A percentile compares a stretch with the other conserved stretches of the same genome.
These are phyloP conservation scores for Arrhamphus sclerolepis DNA, from an alignment of 2,797 vertebrate species.

Conservation along the genomic window DNA sequence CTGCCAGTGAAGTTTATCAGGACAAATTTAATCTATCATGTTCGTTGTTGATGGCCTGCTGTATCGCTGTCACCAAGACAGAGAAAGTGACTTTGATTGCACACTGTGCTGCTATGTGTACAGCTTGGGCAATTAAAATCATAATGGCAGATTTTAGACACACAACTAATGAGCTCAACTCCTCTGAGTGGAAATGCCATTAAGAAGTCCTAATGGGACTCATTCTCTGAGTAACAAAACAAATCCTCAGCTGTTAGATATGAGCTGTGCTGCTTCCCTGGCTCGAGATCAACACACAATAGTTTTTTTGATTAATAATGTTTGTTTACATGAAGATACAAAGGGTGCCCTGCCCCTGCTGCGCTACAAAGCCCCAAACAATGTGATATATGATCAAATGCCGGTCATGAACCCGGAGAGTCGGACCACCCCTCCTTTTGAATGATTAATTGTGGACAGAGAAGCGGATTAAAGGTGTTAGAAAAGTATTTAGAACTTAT, in stretches of 20 bases:
- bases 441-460: too few relatives aligned
- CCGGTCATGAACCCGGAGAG: conserved; percentile 37
- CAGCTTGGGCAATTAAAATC: conserved; percentile 71
- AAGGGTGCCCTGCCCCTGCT: conserved; percentile 41
- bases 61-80: conserved; percentile 34
- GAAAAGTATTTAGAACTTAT: too few relatives aligned
- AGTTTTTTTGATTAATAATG: conserved; percentile 69
- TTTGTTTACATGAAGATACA: conserved; percentile 71
- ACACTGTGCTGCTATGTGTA: conserved; percentile 44
- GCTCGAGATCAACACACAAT: conserved; percentile 59
- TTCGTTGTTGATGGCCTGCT: conserved; percentile 19
- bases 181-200: conserved; percentile 75
- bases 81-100: conserved; percentile 58
- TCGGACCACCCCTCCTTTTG: background rate
- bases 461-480: too few relatives aligned
- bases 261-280: conserved; percentile 52
- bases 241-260: conserved; percentile 59
- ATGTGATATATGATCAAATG: conserved; percentile 54
- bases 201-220: conserved; percentile 70
- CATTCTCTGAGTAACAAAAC: conserved; percentile 62
- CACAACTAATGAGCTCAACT: conserved; percentile 73
- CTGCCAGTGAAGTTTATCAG: too few relatives aligned
- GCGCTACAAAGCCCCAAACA: conserved; percentile 38
- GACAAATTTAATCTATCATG: conserved; percentile 15
- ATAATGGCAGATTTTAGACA: conserved; percentile 71